A percentile compares a stretch with the other conserved stretches of the same genome.
These are phyloP conservation scores for Entomobrya proxima DNA, from an alignment of 2,888 invertebrate genomes.

Conservation along the genomic window DNA sequence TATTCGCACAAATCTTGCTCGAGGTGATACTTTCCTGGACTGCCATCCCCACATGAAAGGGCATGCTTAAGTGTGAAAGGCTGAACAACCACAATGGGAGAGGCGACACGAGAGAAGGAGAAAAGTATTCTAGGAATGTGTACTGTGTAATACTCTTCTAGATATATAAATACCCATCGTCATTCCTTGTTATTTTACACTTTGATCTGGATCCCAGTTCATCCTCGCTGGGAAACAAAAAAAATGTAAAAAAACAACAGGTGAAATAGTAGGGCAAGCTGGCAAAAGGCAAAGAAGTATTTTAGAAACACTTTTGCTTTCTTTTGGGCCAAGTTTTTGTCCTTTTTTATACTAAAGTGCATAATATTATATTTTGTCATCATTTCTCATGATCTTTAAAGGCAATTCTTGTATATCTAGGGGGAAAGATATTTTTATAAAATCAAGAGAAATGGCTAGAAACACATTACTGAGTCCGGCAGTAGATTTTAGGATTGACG, in stretches of 20 bases:
- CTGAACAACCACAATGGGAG: not conserved
- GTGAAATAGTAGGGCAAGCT: not conserved
- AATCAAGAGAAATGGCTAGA: not conserved
- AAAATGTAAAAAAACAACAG: conserved; percentile 23
- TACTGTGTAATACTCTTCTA: not conserved
- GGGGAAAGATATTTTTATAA: not conserved
- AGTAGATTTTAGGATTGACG: no score
- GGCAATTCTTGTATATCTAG: not conserved
- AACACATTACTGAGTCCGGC: not conserved
- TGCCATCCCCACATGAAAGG: not conserved
- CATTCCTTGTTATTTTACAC: not conserved
- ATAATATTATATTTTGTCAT: no score
- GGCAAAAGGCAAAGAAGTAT: no score
- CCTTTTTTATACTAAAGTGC: no score
- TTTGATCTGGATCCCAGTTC: not conserved
- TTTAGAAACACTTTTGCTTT: no score
- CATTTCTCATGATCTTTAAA: not conserved
- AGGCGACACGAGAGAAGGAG: not conserved
- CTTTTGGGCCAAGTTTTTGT: no score
- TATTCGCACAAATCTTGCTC: not conserved
- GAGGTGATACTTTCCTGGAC: not conserved
- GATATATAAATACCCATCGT: not conserved
- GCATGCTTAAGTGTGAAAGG: not conserved
- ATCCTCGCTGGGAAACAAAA: not conserved
- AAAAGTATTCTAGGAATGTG: not conserved